Base-by-base conservation (phyloP, 2,113 vertebrate genomes). In the Typhlomys cinereus region DNA sequence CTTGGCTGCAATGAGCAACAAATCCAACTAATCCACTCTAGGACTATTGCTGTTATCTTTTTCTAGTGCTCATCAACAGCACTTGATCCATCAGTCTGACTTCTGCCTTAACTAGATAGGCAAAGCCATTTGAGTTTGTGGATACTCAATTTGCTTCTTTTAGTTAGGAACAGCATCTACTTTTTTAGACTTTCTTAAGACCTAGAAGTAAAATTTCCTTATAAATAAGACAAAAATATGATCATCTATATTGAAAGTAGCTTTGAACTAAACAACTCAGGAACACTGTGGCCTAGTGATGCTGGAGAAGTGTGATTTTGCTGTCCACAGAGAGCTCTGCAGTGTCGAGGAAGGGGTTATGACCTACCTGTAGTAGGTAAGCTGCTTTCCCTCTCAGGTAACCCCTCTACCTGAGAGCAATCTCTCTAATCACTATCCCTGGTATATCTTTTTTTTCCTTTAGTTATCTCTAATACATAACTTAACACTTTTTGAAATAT, bases 71-170 rank as follows among this genome's bases (percentile, higher is more conserved):
- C 44, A 29, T 21, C 70, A 69, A 71, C 8, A 73, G 39, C 41
- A 48, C 23, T 6, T 74, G 59, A 73, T 48, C 50, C 36, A 85
- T 41, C 29, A 36, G 36, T 74, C 79, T 62, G 66, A 36, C 23
- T 70, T 87, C 85, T 89, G 44, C 81, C 52, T 27, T 89, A 64
- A 82, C 10, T 57, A 73, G 64, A 39, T 70, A n/a, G 25, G 25
- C 17, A 7, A 21, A 15, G n/a, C 75, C 74, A 82, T 21, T 76
- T 93, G 74, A 91, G 41, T 78, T 88, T 57, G 52, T 74, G 71
- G 80, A 75, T 88, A 73, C 34, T 88, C 46, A 66, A 39, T 83
- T 83, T 90, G 34, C 75, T 89, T 73, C 69, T 91, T 14, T 71
- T 66, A 59, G 25, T 71, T 82, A 81, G 48, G 39, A 66, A 52